Base-by-base conservation (phyloP, 2,113 vertebrate genomes). In the Phyllostomus discolor region DNA sequence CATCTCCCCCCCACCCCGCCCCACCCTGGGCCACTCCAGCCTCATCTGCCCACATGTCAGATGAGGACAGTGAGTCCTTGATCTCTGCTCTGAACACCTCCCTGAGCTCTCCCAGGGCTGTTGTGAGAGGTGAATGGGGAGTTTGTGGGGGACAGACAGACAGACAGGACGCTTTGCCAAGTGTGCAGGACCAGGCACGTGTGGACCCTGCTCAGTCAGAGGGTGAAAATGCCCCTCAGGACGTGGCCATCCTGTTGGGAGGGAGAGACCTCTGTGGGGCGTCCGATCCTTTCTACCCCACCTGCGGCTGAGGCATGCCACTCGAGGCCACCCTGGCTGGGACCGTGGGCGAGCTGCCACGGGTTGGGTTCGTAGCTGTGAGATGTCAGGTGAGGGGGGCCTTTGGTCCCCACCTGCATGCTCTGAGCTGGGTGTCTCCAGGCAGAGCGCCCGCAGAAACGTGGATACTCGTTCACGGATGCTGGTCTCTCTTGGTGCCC, bases 371-470 rank as follows among this genome's bases (percentile, higher is more conserved):
- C 2, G 7, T 64, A 70, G 43, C 73, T 24, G 0, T 57, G 35
- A 41, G 73, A 3, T 9, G 2, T 66, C 22, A 0, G 59, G n/a
- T 28, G 38, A 57, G 38, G 43, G 41, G 67, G 31, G 28, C 10
- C 1, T 0, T 2, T 1, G 26, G 72, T 41, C 48, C 92, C 66
- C 57, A 31, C 28, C 38, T 17, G 24, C 9, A 0, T 67, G 1
- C 14, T 0, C 0, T 69, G 82, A 72, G 52, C n/a, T 28, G 69
- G 54, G 26, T 62, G 52, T 72, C n/a, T 85, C 10, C 0, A 14
- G 4, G 7, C 43, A 59, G 26, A n/a, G 10, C 54, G 12, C 48
- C 10, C 0, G 64, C 69, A 59, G 35, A 46, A 38, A 73, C 15
- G 19, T 0, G 0, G 50, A 41, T 28, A 8, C 57, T 38, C 31